Percentiles rank a stretch among this genome's conserved stretches.
These are phyloP conservation scores for Galerucella nymphaeae DNA, from an alignment of 2,888 invertebrate genomes.

Conservation along the genomic window DNA sequence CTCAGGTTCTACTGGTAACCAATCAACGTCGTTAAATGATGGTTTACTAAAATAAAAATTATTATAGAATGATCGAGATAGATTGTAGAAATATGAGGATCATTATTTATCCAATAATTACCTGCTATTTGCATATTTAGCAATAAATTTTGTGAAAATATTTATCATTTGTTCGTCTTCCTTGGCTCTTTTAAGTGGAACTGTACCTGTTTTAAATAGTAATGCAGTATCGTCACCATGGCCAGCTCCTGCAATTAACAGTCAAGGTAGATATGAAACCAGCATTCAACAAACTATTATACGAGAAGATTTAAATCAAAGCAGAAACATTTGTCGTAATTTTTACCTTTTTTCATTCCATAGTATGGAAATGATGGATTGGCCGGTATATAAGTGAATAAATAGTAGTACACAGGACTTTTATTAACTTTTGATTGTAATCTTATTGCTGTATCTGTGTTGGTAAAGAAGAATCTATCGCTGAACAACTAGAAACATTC, in stretches of 20 bases:
- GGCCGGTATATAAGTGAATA: conserved; percentile 47
- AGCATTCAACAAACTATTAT: too few species aligned
- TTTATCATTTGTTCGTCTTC: conserved; percentile 53
- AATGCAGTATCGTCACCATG: conserved; percentile 52
- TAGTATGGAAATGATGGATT: conserved; percentile 39
- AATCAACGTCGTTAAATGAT: conserved; percentile 42
- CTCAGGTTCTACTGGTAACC: conserved; percentile 44
- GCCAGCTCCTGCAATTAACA: conserved; percentile 47
- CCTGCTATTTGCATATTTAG: conserved; percentile 50
- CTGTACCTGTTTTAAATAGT: conserved; percentile 44
- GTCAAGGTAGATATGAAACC: neutral
- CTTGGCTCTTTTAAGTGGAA: conserved; percentile 37
- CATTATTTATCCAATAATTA: conserved; percentile 5
- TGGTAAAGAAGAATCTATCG: conserved; percentile 70
- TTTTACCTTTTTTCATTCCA: conserved; percentile 41
- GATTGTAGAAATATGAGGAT: neutral
- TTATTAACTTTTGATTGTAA: conserved; percentile 51
- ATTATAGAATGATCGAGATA: neutral
- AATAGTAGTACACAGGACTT: conserved; percentile 52
- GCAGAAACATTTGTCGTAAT: too few species aligned
- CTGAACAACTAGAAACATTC: conserved; percentile 67
- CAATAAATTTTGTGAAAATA: conserved; percentile 50
- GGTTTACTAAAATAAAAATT: conserved; percentile 46
- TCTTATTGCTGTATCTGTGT: conserved; percentile 51
- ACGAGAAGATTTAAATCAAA: neutral